Evolutionary conservation across 2,113 vertebrate species (phyloP), one percentile per base, ranked within the genome.

Genomic region (Bolborhynchus lineola): DNA sequence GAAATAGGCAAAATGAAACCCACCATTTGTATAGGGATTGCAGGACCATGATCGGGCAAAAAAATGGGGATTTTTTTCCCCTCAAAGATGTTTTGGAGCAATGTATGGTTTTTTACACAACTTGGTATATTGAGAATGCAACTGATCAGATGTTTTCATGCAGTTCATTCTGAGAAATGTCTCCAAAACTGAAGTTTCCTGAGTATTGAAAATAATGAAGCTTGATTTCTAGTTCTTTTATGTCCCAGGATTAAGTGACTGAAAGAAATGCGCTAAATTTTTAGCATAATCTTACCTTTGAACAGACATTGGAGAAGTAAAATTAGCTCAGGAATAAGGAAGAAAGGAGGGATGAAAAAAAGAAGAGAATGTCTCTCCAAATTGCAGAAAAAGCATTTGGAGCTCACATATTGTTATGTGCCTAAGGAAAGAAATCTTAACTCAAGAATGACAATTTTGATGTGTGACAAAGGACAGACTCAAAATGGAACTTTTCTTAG

Each of bases 391-490:
- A 88, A 70, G 3, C 24, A 31, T 20, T 26, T 81, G 31, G 23
- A 91, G 46, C 4, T 86, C 50, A 59, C 55, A 78, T 28, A 10
- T 78, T 78, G 9, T 87, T 67, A 37, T 59, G 20, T 86, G 70
- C 64, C 81, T 37, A 28, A 86, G 65, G 64, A 91, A 92, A 93
- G 76, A 92, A 86, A 65, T 77, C 41, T 74, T 86, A 18, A 53
- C 28, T 74, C 12, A 62, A 49, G 83, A 91, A 92, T 70, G 64
- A 70, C n/a, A 88, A 65, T 75, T 83, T 57, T 63, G 49, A 83
- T 72, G 17, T 81, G 19, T 25, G 19, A 91, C 81, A 81, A 89
- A 23, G 64, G 50, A 57, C n/a, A 86, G 64, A 78, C 6, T 81
- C 28, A 77, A 78, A 86, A 86, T 17, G 37, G 50, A 92, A 75